These are phyloP conservation scores for Lepidocyrtinus sp. DNA, from an alignment of 2,888 invertebrate genomes.

Conservation along the genomic window DNA sequence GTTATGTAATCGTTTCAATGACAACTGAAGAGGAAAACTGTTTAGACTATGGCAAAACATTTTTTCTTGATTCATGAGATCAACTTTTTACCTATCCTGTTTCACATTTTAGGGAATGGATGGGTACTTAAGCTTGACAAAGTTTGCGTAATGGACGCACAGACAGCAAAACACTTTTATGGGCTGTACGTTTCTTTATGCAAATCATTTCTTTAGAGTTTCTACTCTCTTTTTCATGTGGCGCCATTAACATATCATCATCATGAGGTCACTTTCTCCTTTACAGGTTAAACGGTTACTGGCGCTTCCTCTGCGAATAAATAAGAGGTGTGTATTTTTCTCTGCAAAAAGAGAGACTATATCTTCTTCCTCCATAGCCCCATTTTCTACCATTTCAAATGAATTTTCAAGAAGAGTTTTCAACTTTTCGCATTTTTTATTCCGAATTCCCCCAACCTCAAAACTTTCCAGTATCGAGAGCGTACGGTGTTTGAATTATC, in stretches of 20 bases:
- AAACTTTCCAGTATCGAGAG: neutral
- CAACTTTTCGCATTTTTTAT: conserved; percentile 44
- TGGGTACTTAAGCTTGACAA: neutral
- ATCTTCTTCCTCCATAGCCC: neutral
- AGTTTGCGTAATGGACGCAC: neutral
- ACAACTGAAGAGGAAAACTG: neutral
- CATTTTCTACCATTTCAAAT: conserved; percentile 28
- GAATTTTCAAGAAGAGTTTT: conserved; percentile 39
- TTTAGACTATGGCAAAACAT: neutral
- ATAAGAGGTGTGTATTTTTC: too few species aligned
- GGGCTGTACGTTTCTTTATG: too few species aligned
- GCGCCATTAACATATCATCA: conserved; percentile 40
- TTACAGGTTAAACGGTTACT: too few species aligned
- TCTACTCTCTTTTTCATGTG: conserved; percentile 17
- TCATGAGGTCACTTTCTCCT: conserved; percentile 15
- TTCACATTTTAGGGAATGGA: neutral
- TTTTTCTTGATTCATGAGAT: neutral
- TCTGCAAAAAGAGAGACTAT: conserved; percentile 8
- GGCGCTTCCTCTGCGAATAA: too few species aligned
- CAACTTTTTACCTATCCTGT: neutral
- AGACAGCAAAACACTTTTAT: too few species aligned
- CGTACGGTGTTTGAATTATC: neutral
- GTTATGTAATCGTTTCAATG: neutral
- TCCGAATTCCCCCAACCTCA: neutral
- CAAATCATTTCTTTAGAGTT: neutral